Percentiles rank a stretch among this genome's conserved stretches.
Evolutionary conservation across 2,888 invertebrate genomes (phyloP).

Genomic region (Drosophila acutilabella): DNA sequence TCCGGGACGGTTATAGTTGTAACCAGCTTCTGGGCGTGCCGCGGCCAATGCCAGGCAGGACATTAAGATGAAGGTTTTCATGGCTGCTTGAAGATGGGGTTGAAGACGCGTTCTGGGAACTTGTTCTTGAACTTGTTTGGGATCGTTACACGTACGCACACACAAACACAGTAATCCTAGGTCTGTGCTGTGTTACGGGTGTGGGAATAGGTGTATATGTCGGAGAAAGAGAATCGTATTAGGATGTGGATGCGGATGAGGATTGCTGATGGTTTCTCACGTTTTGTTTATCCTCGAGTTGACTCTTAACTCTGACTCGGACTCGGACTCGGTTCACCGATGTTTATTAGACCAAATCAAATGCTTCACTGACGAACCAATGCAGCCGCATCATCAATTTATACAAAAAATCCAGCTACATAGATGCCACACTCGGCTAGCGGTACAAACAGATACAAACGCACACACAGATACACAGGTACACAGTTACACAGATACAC

Average conservation of each 20-base stretch:
- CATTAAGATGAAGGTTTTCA: constrained; percentile 85
- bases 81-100: constrained; percentile 58
- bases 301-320: constrained; percentile 52
- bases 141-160: constrained; percentile 70
- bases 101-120: constrained; percentile 47
- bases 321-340: constrained; percentile 74
- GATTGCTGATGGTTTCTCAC: constrained; percentile 52
- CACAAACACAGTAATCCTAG: constrained; percentile 80
- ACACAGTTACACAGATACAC: constrained; percentile 14
- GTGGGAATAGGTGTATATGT: constrained; percentile 56
- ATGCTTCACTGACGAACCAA: constrained; percentile 85
- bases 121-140: constrained; percentile 13
- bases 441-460: constrained; percentile 48
- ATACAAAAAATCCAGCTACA: constrained; percentile 82
- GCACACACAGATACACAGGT: constrained; percentile 9
- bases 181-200: constrained; percentile 70
- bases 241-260: constrained; percentile 44
- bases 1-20: constrained; percentile 85
- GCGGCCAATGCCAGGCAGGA: constrained; percentile 85
- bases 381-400: constrained; percentile 85
- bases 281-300: constrained; percentile 68
- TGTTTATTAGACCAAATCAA: constrained; percentile 85
- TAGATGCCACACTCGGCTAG: constrained; percentile 55
- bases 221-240: constrained; percentile 43
- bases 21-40: constrained; percentile 85